Base-by-base conservation (phyloP, 2,113 vertebrate species). In the Mesitornis unicolor region DNA sequence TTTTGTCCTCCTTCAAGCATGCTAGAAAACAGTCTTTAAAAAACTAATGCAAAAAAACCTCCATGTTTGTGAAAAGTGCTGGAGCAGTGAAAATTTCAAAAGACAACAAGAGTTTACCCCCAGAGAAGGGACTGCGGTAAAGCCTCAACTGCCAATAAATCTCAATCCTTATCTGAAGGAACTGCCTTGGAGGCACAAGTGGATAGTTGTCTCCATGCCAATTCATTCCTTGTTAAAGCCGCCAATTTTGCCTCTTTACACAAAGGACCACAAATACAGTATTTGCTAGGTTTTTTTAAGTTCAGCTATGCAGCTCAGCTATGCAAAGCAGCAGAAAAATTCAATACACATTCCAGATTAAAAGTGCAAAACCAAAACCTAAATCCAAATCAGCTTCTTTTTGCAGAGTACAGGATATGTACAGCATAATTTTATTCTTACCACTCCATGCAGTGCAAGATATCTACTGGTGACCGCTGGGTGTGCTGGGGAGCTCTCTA, bases 241-340 rank as follows among this genome's bases (percentile, higher is more conserved):
- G 93, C 64, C 75, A 95, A 22, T 67, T 95, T 71, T 91, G 51
- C 26, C 73, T 93, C 69, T 86, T 63, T 63, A 63, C 28, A 84
- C 86, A 81, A 51, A 78, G 35, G 54, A 64, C 51, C 64, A 75
- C 73, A 64, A 84, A 64, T 75, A 47, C 31, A 82, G 11, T n/a
- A 56, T 84, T 89, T 84, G 25, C 33, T 54, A 36, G 53, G 26
- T 50, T 63, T 43, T 25, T 71, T 74, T 35, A n/a, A 93, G 79
- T 70, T 84, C 80, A 78, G 42, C 68, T 86, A 54, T 36, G 45
- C 36, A 84, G 38, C 50, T 74, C 81, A 87, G 84, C 92, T 95
- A 82, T 79, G 91, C 28, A 89, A 94, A 82, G 77, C 78, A 93
- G 87, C 81, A 82, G 60, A 89, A 92, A 78, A 89, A 91, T 61